These are phyloP conservation scores for Plemyria rubiginata DNA, from an alignment of 2,888 invertebrate species.

Conservation along the genomic window DNA sequence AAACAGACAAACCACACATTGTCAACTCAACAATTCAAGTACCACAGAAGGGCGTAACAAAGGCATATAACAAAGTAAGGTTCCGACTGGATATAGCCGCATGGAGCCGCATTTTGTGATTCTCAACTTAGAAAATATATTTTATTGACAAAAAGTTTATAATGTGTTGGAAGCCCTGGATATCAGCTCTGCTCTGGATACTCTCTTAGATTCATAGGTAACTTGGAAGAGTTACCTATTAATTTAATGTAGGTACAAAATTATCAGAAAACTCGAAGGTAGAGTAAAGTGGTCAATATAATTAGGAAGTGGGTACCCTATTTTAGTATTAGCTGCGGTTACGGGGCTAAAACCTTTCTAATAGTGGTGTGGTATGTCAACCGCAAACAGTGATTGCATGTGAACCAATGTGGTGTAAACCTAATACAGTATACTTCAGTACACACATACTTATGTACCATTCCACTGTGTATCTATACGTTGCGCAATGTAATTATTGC, in stretches of 20 bases:
- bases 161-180: too few relatives aligned
- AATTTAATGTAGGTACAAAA: too few relatives aligned
- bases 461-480: background rate
- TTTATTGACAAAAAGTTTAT: too few relatives aligned
- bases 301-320: too few relatives aligned
- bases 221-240: too few relatives aligned
- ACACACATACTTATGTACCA: background rate
- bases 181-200: too few relatives aligned
- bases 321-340: background rate
- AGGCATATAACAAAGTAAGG: slow-evolving; percentile 31
- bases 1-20: slow-evolving; percentile 14
- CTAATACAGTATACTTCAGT: slow-evolving; percentile 13
- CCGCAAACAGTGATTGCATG: background rate
- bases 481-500: slow-evolving; percentile 18
- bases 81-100: background rate
- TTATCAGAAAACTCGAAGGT: too few relatives aligned
- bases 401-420: background rate
- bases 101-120: background rate
- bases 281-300: too few relatives aligned
- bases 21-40: slow-evolving; percentile 27
- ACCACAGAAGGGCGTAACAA: slow-evolving; percentile 39
- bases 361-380: background rate
- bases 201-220: too few relatives aligned
- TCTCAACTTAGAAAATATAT: background rate
- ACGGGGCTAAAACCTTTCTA: background rate